Evolutionary conservation across 1,140 invertebrate genomes (phyloP).

Genomic region (Bombyx mori): DNA sequence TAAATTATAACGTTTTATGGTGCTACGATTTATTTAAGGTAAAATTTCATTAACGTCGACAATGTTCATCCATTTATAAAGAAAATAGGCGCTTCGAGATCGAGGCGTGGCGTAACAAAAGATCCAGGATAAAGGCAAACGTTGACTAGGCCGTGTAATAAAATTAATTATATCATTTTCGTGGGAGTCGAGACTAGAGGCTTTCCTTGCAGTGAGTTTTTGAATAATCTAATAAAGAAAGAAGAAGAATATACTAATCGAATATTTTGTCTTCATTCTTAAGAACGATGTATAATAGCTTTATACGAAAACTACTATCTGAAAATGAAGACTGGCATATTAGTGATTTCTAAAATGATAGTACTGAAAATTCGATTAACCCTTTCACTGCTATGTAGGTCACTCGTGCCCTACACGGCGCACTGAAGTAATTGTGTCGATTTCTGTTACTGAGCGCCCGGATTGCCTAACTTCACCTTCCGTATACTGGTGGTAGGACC

Average conservation of each 20-base stretch:
- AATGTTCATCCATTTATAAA: neutral
- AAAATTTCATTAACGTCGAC: neutral
- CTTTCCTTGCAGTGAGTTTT: slow-evolving; percentile 1
- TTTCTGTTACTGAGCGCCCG: too few species aligned
- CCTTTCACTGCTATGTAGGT: too few species aligned
- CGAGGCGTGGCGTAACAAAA: neutral
- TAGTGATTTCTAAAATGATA: too few species aligned
- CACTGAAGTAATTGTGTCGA: too few species aligned
- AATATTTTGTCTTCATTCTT: neutral
- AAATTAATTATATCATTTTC: slow-evolving; percentile 6
- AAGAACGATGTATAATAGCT: too few species aligned
- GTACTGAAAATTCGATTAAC: too few species aligned
- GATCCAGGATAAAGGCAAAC: slow-evolving; percentile 3
- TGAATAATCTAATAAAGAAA: neutral
- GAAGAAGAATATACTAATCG: neutral
- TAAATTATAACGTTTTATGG: too few species aligned
- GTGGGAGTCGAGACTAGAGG: neutral
- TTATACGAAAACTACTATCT: too few species aligned
- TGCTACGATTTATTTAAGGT: neutral
- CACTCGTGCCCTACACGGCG: too few species aligned
- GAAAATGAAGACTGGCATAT: too few species aligned
- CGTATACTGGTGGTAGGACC: too few species aligned
- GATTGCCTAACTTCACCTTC: too few species aligned
- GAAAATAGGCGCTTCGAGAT: slow-evolving; percentile 1
- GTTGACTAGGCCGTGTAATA: slow-evolving; percentile 1